Base-by-base conservation (phyloP, 1,140 invertebrate species). In the Tetranychus cinnabarinus region DNA sequence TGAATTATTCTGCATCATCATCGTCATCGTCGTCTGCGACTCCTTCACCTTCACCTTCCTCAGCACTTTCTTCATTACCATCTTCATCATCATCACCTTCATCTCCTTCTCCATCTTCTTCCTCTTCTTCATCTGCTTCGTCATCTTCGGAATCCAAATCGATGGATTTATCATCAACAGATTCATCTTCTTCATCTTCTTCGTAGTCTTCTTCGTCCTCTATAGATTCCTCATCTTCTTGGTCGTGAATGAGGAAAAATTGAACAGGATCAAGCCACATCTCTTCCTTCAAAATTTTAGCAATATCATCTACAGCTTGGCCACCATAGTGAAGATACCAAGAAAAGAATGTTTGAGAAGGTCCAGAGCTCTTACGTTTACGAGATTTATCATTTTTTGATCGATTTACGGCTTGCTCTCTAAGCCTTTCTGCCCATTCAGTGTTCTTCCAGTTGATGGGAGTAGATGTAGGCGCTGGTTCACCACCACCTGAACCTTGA, bases 231-330 rank as follows among this genome's bases (percentile, higher is more conserved):
- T 56, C 56, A 6, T 34, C 46, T 34, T 62, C 55, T 23, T 45
- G n/a, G 61, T 84, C 82, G 64, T 83, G 82, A 64, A 85, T 82
- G 65, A 90, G 72, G 73, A 85, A 88, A 77, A 88, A 89, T 74
- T 88, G 86, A 61, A 91, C 76, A 61, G 87, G 87, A 76, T 91
- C 91, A 55, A 84, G 82, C 86, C 86, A 91, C 70, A 91, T 65
- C 48, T 67, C 63, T 46, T 66, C 65, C 60, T 68, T 67, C 39
- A 68, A 66, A 1, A 84, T 76, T 72, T 87, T 85, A 50, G 85
- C 84, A 69, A 87, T 83, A 69, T 86, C 83, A 72, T 87, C 85
- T 62, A 79, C 80, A 58, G 80, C 81, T 23, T 84, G 82, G 71
- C 86, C 83, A 42, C 77, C 78, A 69, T 84, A 80, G 73, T 85